phyloP scores from a whole-genome alignment of 1,140 invertebrate genomes.

The Hyphantria cunea region DNA sequence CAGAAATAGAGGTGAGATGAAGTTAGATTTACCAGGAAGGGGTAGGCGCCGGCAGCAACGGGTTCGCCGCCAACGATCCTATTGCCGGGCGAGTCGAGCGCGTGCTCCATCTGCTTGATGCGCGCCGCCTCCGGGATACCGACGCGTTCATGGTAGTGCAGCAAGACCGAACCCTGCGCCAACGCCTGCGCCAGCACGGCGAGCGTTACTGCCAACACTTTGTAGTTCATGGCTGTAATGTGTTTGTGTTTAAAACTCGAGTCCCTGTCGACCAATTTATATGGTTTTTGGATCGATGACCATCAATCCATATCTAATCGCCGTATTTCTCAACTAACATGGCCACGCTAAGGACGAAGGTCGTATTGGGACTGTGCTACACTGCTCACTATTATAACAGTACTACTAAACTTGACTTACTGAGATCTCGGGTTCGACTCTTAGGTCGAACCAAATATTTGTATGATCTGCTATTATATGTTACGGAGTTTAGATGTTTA shows the following conservation, averaged over 20 bases:
- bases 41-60: slow-evolving; percentile 30
- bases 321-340: not conserved
- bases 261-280: not conserved
- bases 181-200: slow-evolving; percentile 13
- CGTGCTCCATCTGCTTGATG: slow-evolving; percentile 36
- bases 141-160: slow-evolving; percentile 39
- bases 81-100: slow-evolving; percentile 36
- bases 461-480: no score
- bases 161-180: slow-evolving; percentile 13
- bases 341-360: no score
- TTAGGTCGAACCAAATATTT: no score
- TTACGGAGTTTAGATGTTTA: no score
- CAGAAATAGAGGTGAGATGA: no score
- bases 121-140: slow-evolving; percentile 38
- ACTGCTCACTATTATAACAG: no score
- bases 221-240: slow-evolving; percentile 6
- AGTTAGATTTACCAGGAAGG: slow-evolving; percentile 29
- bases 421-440: no score
- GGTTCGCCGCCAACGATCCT: slow-evolving; percentile 40
- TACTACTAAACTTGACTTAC: no score
- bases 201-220: slow-evolving; percentile 5
- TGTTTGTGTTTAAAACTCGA: slow-evolving; percentile 2
- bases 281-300: not conserved
- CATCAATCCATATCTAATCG: not conserved
- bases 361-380: no score